Base-by-base conservation (phyloP, 2,797 vertebrate species). In the Cynopterus sphinx region DNA sequence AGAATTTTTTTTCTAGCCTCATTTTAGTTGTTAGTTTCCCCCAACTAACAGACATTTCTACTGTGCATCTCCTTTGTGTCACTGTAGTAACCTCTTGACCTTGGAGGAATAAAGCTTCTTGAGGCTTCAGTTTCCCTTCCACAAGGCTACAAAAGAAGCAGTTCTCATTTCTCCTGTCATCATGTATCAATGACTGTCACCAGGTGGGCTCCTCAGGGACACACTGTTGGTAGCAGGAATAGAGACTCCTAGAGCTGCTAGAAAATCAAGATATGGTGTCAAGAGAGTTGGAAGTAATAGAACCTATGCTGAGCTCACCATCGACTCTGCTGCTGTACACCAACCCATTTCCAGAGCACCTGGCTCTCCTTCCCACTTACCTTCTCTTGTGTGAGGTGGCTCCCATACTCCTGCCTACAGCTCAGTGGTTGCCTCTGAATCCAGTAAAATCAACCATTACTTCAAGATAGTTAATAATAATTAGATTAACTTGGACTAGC, bases 401-500 rank as follows among this genome's bases (percentile, higher is more conserved):
- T 9, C 33, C 13, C 36, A 22, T 53, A 6, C 87, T 81, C 53
- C 36, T 36, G 39, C 28, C 36, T 85, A 16, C 59, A 65, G 28
- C 31, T 74, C 39, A 17, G 0, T 6, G 15, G n/a, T 26, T 11
- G 41, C 21, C 41, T 61, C 59, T 96, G 46, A 15, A 31, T 43
- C 36, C 90, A 10, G 22, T 53, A 46, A 96, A 96, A 95, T 78
- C 63, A 92, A 87, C 85, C 95, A 51, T 71, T 91, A 87, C 87
- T 87, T 92, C 79, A 95, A 33, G 87, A 33, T n/a, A 74, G 94
- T 97, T 97, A 93, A 91, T 95, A 93, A 95, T 92, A 93, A 91
- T 94, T 96, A 96, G 43, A 78, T n/a, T 96, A 91, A 94, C 68
- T 92, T 63, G 61, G 68, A 89, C 91, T 96, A 95, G 97, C 70